Evolutionary conservation across 2,797 vertebrate genomes (phyloP).

Genomic region (Petrocephalus schoutedeni): DNA sequence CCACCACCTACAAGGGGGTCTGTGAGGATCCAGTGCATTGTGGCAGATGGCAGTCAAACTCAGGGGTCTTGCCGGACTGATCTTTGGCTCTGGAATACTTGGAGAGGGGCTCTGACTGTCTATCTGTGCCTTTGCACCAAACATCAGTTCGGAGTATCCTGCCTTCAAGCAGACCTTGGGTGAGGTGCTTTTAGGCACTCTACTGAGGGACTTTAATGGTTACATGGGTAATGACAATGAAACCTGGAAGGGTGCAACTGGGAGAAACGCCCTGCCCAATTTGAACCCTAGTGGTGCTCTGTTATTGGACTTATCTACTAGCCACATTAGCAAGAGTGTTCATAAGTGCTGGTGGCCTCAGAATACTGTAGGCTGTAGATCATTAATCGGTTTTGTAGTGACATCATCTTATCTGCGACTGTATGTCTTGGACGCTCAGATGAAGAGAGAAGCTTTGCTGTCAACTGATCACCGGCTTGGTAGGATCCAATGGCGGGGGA

Average conservation of each 20-base stretch:
- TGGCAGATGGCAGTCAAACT: background rate
- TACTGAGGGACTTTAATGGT: background rate
- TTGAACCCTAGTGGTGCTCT: background rate
- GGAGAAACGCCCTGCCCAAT: background rate
- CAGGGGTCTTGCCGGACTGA: background rate
- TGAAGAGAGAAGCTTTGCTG: background rate
- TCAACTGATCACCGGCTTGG: background rate
- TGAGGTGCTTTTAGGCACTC: background rate
- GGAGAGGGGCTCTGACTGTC: background rate
- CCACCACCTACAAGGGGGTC: background rate
- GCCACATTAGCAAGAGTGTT: background rate
- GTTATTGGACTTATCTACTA: background rate
- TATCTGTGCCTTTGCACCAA: background rate
- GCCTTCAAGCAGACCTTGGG: background rate
- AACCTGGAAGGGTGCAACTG: background rate
- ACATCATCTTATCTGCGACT: background rate
- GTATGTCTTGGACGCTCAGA: background rate
- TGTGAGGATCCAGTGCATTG: background rate
- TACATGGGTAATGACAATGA: background rate
- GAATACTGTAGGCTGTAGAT: background rate
- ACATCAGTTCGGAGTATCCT: background rate
- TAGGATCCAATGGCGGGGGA: background rate
- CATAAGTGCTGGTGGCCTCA: background rate
- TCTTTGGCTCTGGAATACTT: background rate
- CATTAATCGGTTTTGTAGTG: background rate